phyloP scores from a whole-genome alignment of 2,888 invertebrate genomes.

The Lamproptera curius region DNA sequence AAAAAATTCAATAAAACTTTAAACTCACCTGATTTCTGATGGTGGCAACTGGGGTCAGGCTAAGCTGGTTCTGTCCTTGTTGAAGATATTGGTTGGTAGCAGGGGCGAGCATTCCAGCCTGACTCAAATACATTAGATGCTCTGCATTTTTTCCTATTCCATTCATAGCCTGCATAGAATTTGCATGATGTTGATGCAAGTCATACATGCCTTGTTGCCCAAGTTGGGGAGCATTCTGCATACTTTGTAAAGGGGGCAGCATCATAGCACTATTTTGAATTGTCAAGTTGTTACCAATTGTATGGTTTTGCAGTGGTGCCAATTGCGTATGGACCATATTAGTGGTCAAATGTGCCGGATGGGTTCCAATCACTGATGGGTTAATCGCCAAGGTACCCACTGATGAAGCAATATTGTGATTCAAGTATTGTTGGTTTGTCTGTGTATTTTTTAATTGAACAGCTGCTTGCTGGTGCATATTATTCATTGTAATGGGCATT shows the following conservation, averaged over 20 bases:
- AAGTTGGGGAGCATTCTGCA: constrained; percentile 72
- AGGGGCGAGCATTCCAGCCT: constrained; percentile 77
- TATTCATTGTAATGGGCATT: constrained; percentile 76
- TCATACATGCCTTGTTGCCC: constrained; percentile 74
- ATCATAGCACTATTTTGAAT: constrained; percentile 72
- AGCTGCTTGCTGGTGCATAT: constrained; percentile 77
- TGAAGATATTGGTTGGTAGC: constrained; percentile 80
- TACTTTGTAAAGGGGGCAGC: constrained; percentile 68
- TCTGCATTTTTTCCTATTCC: constrained; percentile 71
- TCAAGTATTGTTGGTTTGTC: constrained; percentile 73
- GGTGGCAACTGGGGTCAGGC: constrained; percentile 67
- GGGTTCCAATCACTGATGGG: constrained; percentile 69
- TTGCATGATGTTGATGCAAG: constrained; percentile 68
- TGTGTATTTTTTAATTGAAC: constrained; percentile 70
- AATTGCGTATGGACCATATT: constrained; percentile 77
- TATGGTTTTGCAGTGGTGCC: constrained; percentile 71
- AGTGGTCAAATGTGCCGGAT: constrained; percentile 65
- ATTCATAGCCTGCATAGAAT: constrained; percentile 72
- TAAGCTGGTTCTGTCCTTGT: constrained; percentile 80
- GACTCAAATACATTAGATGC: constrained; percentile 72
- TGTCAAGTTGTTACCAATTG: constrained; percentile 60
- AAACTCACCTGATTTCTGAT: constrained; percentile 69
- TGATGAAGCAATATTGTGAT: constrained; percentile 68
- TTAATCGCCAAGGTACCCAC: constrained; percentile 69
- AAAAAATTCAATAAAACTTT: background rate